Percentiles rank a stretch among this genome's conserved stretches.
These are phyloP conservation scores for Bothrops jararaca DNA, from an alignment of 2,113 vertebrate species.

Conservation along the genomic window DNA sequence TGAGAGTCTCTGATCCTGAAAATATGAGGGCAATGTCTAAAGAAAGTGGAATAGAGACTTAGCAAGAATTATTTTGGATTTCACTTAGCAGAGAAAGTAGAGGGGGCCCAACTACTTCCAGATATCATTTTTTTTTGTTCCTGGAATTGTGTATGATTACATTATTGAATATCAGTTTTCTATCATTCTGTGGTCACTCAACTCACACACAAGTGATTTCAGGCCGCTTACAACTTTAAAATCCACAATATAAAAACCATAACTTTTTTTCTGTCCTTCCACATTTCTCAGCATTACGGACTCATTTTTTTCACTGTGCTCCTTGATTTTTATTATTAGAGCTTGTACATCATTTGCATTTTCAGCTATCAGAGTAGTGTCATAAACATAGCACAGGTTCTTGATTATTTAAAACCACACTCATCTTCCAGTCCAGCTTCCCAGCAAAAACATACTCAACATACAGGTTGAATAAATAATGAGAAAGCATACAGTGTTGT, in stretches of 20 bases:
- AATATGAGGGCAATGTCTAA: background rate
- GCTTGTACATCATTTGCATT: background rate
- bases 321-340: background rate
- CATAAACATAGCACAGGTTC: background rate
- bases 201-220: no score
- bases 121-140: no score
- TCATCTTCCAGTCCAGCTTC: background rate
- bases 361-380: background rate
- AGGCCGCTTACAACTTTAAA: no score
- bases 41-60: background rate
- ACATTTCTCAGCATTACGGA: background rate
- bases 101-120: no score
- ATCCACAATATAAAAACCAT: no score
- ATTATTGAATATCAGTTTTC: background rate
- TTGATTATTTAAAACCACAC: background rate
- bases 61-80: no score
- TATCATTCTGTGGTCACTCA: background rate
- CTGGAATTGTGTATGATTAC: background rate
- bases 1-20: background rate
- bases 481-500: background rate
- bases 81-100: no score
- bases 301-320: background rate
- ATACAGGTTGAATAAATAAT: background rate
- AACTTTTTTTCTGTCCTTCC: background rate
- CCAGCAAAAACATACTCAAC: background rate